A percentile compares a stretch with the other conserved stretches of the same genome.
Evolutionary conservation across 1,140 invertebrate genomes (phyloP).

Genomic region (Drosophila athabasca): DNA sequence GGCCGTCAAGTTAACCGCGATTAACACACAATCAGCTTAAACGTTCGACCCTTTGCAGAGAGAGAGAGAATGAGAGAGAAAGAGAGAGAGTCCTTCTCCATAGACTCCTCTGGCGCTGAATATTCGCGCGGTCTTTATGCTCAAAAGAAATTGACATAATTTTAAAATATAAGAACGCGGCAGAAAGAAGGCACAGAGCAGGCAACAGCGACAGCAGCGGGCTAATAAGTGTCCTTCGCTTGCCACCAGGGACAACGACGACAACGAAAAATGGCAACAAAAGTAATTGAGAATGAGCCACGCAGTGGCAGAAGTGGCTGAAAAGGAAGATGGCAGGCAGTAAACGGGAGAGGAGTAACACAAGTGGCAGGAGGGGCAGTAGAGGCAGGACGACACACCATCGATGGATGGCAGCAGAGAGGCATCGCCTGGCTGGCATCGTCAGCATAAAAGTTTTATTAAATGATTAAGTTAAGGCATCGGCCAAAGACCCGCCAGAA

Average conservation of each 20-base stretch:
- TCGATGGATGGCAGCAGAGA: constrained; percentile 24
- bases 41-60: constrained; percentile 43
- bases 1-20: constrained; percentile 48
- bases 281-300: constrained; percentile 56
- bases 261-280: constrained; percentile 45
- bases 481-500: constrained; percentile 37
- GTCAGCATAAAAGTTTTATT: constrained; percentile 81
- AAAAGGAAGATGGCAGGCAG: too few relatives aligned
- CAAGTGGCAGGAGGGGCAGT: too few relatives aligned
- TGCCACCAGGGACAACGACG: constrained; percentile 30
- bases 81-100: constrained; percentile 10
- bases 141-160: constrained; percentile 73
- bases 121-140: constrained; percentile 27
- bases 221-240: constrained; percentile 67
- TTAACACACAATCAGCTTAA: constrained; percentile 73
- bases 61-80: not conserved
- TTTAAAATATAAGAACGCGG: constrained; percentile 59
- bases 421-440: constrained; percentile 22
- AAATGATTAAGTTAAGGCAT: constrained; percentile 77
- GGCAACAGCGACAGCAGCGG: constrained; percentile 26
- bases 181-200: constrained; percentile 37
- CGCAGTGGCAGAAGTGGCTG: not conserved
- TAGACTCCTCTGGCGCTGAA: constrained; percentile 31
- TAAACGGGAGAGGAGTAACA: too few relatives aligned
- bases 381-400: constrained; percentile 3